Percentiles rank a stretch among this genome's conserved stretches.
These are phyloP conservation scores for Propithecus perrieri DNA, from an alignment of 2,797 vertebrate species.

Conservation along the genomic window DNA sequence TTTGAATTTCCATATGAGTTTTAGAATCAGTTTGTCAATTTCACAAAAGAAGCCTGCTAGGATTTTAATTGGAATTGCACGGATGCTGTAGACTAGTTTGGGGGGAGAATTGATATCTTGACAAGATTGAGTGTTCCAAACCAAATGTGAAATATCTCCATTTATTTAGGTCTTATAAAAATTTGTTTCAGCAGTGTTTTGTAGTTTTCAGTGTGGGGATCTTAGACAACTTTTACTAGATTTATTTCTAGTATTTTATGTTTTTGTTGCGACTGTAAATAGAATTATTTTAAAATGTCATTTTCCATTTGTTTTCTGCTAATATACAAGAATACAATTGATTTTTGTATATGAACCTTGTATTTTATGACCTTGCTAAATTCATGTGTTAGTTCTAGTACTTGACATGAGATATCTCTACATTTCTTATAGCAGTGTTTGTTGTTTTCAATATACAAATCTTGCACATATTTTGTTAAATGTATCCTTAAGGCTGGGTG, in stretches of 20 bases:
- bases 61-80: background rate
- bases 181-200: conserved; percentile 30
- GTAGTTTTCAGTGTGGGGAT: background rate
- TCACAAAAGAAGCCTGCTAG: background rate
- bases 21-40: conserved; percentile 25
- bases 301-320: conserved; percentile 25
- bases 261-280: background rate
- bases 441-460: background rate
- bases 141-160: background rate
- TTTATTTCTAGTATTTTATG: conserved; percentile 29
- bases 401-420: background rate
- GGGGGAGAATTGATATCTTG: background rate
- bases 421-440: background rate
- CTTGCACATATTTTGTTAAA: background rate
- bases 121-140: background rate
- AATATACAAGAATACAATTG: background rate
- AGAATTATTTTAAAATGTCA: conserved; percentile 21
- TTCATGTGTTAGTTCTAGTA: background rate
- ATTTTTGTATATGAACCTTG: conserved; percentile 14
- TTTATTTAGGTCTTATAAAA: conserved; percentile 1
- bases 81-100: background rate
- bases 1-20: conserved; percentile 35
- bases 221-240: conserved; percentile 12
- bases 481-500: background rate
- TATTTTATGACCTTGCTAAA: background rate